These are phyloP conservation scores for Cyclophora albipunctata DNA, from an alignment of 2,888 invertebrate species.

Conservation along the genomic window DNA sequence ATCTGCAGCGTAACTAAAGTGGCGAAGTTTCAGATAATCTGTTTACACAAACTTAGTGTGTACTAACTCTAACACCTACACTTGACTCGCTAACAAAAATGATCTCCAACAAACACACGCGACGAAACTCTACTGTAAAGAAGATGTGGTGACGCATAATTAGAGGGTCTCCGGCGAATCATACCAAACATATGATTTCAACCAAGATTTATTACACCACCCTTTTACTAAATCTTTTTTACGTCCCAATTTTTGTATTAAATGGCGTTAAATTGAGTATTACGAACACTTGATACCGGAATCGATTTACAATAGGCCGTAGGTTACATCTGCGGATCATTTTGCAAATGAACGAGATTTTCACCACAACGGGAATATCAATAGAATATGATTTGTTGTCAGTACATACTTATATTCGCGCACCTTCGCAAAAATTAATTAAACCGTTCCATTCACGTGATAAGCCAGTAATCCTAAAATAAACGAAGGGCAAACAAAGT, in stretches of 20 bases:
- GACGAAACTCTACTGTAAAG: not conserved
- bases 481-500: no score
- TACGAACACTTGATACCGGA: not conserved
- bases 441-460: no score
- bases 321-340: not conserved
- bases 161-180: not conserved
- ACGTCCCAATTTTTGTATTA: not conserved
- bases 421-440: no score
- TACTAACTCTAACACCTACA: not conserved
- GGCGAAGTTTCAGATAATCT: slow-evolving; percentile 8
- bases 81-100: not conserved
- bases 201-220: not conserved
- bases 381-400: no score
- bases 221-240: slow-evolving; percentile 1
- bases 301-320: not conserved
- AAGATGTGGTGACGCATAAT: slow-evolving; percentile 14
- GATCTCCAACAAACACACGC: not conserved
- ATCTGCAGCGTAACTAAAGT: slow-evolving; percentile 1
- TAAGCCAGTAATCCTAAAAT: no score
- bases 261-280: not conserved
- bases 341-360: no score
- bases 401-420: no score
- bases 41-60: slow-evolving; percentile 2
- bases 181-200: not conserved
- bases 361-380: no score